phyloP scores from a whole-genome alignment of 2,113 vertebrate genomes.

The Silurus asotus region DNA sequence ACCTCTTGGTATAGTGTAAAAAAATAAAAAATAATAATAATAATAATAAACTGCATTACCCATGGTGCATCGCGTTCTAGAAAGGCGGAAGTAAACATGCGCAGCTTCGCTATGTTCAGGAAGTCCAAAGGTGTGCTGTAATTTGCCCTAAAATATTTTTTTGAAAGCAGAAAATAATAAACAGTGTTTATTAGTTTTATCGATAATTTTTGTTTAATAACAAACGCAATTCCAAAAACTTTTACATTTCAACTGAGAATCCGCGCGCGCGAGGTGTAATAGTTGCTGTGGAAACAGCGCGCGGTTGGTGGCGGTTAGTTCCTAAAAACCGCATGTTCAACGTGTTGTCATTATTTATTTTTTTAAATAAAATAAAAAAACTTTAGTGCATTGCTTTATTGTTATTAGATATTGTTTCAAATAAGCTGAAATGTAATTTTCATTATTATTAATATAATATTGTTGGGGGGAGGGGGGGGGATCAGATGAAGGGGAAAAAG shows the following conservation, averaged over 20 bases:
- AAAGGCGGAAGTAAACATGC: neutral
- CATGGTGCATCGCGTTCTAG: conserved; percentile 46
- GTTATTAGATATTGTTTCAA: too few relatives aligned
- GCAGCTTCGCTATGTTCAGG: neutral
- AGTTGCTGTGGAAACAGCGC: neutral
- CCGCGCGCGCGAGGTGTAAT: neutral
- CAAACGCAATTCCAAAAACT: neutral
- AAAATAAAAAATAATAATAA: too few relatives aligned
- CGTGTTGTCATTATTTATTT: too few relatives aligned
- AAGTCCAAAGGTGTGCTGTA: neutral
- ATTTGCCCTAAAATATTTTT: too few relatives aligned
- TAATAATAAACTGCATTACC: conserved; percentile 50
- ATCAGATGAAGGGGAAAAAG: conserved; percentile 33
- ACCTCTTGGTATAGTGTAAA: too few relatives aligned
- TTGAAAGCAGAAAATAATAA: too few relatives aligned
- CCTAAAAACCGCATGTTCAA: neutral
- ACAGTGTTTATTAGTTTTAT: neutral
- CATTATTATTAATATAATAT: too few relatives aligned
- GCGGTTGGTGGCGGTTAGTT: neutral
- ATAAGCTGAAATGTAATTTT: too few relatives aligned
- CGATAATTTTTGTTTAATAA: too few relatives aligned
- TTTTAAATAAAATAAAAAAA: too few relatives aligned
- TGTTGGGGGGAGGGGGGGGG: neutral
- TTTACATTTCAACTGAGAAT: neutral
- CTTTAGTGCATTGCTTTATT: too few relatives aligned